These are phyloP conservation scores for Coilia nasus DNA, from an alignment of 2,797 vertebrate genomes.

Conservation along the genomic window DNA sequence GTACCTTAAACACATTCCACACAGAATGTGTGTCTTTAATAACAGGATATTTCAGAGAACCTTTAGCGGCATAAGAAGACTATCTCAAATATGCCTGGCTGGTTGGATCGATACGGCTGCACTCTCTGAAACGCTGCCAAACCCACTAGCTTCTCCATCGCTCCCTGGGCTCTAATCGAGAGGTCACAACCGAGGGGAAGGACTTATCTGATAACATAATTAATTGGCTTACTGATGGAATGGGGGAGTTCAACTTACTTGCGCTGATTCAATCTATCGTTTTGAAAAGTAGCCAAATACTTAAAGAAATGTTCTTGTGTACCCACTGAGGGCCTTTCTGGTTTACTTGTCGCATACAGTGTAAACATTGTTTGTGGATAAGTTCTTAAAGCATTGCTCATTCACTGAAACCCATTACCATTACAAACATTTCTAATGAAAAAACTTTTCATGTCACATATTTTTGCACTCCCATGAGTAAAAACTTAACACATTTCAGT, in stretches of 20 bases:
- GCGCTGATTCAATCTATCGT: background rate
- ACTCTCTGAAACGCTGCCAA: slow-evolving; percentile 11
- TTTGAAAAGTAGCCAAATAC: background rate
- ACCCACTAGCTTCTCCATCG: background rate
- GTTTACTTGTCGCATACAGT: background rate
- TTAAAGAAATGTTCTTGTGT: background rate
- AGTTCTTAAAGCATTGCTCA: background rate
- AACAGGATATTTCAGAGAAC: background rate
- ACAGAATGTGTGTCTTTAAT: background rate
- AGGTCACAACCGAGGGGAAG: background rate
- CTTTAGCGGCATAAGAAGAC: background rate
- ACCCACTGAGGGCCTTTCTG: background rate
- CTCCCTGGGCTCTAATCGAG: background rate
- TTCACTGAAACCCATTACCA: background rate
- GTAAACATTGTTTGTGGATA: background rate
- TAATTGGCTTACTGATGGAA: background rate
- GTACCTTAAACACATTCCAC: background rate
- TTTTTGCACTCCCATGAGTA: background rate
- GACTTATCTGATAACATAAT: background rate
- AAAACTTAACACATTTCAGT: background rate
- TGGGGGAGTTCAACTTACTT: background rate
- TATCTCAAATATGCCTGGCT: background rate
- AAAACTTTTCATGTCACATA: background rate
- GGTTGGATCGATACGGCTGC: background rate
- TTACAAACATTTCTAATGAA: background rate